Evolutionary conservation across 2,797 vertebrate genomes (phyloP).

Genomic region (Pagetopsis macropterus): DNA sequence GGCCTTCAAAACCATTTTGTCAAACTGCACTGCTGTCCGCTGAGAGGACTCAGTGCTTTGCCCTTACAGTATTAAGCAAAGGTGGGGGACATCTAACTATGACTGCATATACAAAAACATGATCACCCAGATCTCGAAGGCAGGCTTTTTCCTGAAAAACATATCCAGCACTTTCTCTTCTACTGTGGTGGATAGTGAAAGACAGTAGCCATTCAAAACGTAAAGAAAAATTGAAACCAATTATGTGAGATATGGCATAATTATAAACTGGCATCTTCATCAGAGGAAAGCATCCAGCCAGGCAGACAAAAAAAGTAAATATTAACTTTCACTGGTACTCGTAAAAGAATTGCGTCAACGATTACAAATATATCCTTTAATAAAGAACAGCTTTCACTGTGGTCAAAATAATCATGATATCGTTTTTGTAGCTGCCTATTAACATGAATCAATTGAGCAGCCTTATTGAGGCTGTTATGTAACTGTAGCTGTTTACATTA

Average conservation of each 20-base stretch:
- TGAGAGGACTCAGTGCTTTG: constrained; percentile 35
- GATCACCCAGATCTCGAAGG: constrained; percentile 18
- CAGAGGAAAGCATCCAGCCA: constrained; percentile 11
- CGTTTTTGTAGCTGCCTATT: constrained; percentile 3
- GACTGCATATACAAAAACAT: constrained; percentile 38
- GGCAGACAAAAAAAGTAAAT: not conserved
- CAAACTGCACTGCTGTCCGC: constrained; percentile 17
- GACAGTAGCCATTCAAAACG: constrained; percentile 12
- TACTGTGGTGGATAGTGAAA: not conserved
- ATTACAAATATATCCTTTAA: not conserved
- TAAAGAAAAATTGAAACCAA: constrained; percentile 10
- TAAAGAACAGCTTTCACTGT: constrained; percentile 1
- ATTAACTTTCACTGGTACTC: not conserved
- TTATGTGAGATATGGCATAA: not conserved
- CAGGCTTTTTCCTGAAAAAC: constrained; percentile 27
- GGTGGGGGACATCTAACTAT: constrained; percentile 36
- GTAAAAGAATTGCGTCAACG: too few species aligned
- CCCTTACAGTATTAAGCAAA: constrained; percentile 37
- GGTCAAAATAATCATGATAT: constrained; percentile 1
- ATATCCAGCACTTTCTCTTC: constrained; percentile 7
- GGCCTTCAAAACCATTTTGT: constrained; percentile 51
- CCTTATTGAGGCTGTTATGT: not conserved
- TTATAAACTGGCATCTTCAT: not conserved
- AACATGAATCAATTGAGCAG: constrained; percentile 8
- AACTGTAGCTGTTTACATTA: constrained; percentile 13